Evolutionary conservation across 2,113 vertebrate species (phyloP).

Genomic region (Crotophaga sulcirostris): DNA sequence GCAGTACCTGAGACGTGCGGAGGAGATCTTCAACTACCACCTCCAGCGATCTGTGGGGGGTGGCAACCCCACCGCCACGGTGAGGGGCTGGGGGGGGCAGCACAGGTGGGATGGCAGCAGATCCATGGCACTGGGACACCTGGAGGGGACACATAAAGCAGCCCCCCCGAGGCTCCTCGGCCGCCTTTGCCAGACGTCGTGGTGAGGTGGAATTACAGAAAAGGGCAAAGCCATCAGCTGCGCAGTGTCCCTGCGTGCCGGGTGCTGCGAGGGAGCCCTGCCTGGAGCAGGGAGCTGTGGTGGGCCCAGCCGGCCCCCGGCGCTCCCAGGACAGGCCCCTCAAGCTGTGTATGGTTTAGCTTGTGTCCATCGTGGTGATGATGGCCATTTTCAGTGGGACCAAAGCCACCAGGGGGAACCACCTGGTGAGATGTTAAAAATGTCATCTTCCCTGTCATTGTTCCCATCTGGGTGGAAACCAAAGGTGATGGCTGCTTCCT

Average conservation of each 20-base stretch:
- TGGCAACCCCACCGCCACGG: slow-evolving; percentile 75
- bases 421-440: background rate
- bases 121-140: background rate
- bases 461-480: background rate
- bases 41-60: slow-evolving; percentile 84
- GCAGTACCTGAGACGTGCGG: slow-evolving; percentile 93
- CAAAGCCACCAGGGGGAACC: background rate
- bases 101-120: fast-evolving
- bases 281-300: background rate
- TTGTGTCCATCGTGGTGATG: background rate
- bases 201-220: background rate
- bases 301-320: background rate
- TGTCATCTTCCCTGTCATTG: background rate
- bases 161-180: background rate
- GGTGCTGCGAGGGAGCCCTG: background rate
- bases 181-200: background rate
- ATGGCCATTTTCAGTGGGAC: background rate
- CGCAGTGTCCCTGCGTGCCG: background rate
- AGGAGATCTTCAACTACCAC: slow-evolving; percentile 97
- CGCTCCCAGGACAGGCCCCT: background rate
- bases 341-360: background rate
- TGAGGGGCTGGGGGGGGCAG: background rate
- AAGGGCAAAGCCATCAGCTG: background rate
- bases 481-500: background rate
- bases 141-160: background rate